These are phyloP conservation scores for Antheraea assamensis DNA, from an alignment of 2,888 invertebrate genomes.

Conservation along the genomic window DNA sequence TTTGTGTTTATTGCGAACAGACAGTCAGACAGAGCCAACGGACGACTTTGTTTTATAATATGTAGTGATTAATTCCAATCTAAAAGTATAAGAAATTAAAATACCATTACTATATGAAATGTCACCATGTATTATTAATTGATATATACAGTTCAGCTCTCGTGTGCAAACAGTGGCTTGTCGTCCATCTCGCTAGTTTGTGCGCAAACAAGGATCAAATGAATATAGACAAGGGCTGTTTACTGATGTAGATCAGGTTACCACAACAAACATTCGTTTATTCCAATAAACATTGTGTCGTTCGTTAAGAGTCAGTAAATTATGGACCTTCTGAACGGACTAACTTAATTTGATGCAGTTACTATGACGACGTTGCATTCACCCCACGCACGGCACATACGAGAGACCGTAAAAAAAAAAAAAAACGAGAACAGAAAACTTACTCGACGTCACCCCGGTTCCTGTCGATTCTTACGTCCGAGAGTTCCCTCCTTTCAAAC, in stretches of 20 bases:
- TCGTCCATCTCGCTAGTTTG: slow-evolving; percentile 75
- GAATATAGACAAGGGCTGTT: slow-evolving; percentile 77
- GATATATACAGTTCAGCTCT: slow-evolving; percentile 34
- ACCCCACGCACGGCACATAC: slow-evolving; percentile 62
- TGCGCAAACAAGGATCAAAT: slow-evolving; percentile 75
- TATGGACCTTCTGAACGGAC: slow-evolving; percentile 12
- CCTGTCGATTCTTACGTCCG: slow-evolving; percentile 78
- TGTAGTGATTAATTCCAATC: background rate
- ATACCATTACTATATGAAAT: slow-evolving; percentile 49
- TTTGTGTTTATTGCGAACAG: no score
- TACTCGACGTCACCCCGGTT: slow-evolving; percentile 75
- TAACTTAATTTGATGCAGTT: slow-evolving; percentile 74
- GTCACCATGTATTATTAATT: slow-evolving; percentile 54
- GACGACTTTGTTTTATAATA: no score
- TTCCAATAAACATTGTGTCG: slow-evolving; percentile 46
- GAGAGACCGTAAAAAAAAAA: slow-evolving; percentile 72
- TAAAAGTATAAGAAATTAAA: background rate
- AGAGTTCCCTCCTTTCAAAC: slow-evolving; percentile 83
- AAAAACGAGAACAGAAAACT: slow-evolving; percentile 71
- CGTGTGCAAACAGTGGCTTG: slow-evolving; percentile 64
- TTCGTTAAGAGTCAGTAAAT: background rate
- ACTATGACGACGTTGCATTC: slow-evolving; percentile 73
- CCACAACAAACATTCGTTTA: slow-evolving; percentile 66
- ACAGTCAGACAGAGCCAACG: no score
- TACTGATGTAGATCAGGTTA: slow-evolving; percentile 70